Evolutionary conservation across 2,888 invertebrate species (phyloP).

Genomic region (Campaea margaritaria): DNA sequence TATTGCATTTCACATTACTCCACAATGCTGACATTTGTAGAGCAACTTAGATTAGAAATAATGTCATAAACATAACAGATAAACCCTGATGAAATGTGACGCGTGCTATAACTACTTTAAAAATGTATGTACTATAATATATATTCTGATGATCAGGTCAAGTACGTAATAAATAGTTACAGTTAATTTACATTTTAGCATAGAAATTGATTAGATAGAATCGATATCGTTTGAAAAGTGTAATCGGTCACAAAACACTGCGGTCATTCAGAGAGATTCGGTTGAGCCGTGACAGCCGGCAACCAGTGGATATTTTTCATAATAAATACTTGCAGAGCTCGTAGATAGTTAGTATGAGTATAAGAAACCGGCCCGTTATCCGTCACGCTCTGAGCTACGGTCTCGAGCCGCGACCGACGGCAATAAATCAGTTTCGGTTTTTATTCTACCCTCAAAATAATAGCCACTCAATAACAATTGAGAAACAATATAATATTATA

Average conservation of each 20-base stretch:
- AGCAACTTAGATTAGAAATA: conserved; percentile 15
- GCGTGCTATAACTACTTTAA: not conserved
- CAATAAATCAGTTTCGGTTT: conserved; percentile 58
- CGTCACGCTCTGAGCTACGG: conserved; percentile 59
- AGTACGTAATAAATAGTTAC: too few relatives aligned
- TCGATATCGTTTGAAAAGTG: too few relatives aligned
- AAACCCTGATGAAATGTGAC: not conserved
- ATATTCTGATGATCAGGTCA: too few relatives aligned
- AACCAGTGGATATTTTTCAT: conserved; percentile 57
- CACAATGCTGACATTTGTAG: conserved; percentile 22
- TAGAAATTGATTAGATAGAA: too few relatives aligned
- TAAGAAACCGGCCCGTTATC: conserved; percentile 57
- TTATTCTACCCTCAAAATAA: conserved; percentile 46
- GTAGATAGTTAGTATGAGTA: conserved; percentile 17
- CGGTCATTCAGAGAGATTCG: conserved; percentile 52
- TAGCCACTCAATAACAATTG: conserved; percentile 3
- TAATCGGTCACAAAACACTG: conserved; percentile 44
- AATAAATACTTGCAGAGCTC: conserved; percentile 56
- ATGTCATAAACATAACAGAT: conserved; percentile 11
- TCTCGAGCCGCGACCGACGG: conserved; percentile 30
- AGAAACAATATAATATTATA: not conserved
- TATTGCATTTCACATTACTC: conserved; percentile 42
- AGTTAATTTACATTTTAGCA: not conserved
- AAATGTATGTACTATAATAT: not conserved
- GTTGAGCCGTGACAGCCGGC: conserved; percentile 58